A percentile compares a stretch with the other conserved stretches of the same genome.
Conservation (phyloP, 2,888 invertebrate genomes). For the Cyaniris semiargus region DNA sequence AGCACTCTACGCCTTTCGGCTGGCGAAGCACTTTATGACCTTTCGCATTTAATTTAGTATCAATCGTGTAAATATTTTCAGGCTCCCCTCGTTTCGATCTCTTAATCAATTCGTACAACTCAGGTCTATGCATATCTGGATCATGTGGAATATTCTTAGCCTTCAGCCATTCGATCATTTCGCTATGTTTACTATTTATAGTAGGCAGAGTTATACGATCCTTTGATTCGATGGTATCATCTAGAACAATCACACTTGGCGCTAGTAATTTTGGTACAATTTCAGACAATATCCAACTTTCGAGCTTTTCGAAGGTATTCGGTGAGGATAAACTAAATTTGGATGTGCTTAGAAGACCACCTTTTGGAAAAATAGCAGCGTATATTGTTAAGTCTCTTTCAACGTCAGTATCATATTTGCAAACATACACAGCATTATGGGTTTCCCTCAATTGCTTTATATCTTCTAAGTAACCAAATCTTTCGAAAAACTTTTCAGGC, state of each 20-base stretch:
- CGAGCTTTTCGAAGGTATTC: not conserved
- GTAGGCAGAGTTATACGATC: constrained; percentile 9
- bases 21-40: constrained; percentile 30
- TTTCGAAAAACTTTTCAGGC: constrained; percentile 8
- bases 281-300: not conserved
- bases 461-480: constrained; percentile 29
- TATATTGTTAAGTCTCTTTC: not conserved
- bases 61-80: constrained; percentile 14
- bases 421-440: constrained; percentile 24
- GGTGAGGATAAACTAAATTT: not conserved
- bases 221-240: not conserved
- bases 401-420: not conserved
- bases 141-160: constrained; percentile 25
- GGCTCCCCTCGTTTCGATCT: constrained; percentile 25
- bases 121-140: constrained; percentile 20
- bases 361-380: not conserved
- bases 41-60: constrained; percentile 13
- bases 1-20: not conserved
- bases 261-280: not conserved
- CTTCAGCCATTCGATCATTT: constrained; percentile 29
- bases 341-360: not conserved
- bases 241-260: constrained; percentile 26
- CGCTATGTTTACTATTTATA: not conserved
- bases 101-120: constrained; percentile 26
- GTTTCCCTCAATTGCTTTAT: constrained; percentile 1